Evolutionary conservation across 1,140 invertebrate species (phyloP), one percentile per base, ranked within the genome.

Genomic region (Zaprionus africanus): DNA sequence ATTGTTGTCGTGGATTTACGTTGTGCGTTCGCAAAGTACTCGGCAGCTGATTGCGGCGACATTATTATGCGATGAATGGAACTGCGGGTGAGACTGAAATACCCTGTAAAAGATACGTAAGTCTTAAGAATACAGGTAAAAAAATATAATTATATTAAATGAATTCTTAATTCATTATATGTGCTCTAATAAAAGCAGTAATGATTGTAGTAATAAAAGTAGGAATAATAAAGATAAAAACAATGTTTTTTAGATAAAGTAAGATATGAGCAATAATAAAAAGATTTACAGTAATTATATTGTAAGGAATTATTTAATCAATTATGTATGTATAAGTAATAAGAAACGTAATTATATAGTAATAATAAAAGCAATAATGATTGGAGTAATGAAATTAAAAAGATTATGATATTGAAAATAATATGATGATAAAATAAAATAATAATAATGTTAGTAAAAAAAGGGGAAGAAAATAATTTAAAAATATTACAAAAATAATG

Each of bases 31-130:
- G 67, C 63, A 51, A 49, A 66, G 38, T 51, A 63, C 67, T 73
- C 63, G 67, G 73, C 75, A 74, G 69, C 59, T 77, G 69, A 80
- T 78, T 80, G 75, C 64, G 64, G 60, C 65, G 60, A 68, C 78
- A 69, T 74, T 77, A 78, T 78, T 73, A 31, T 49, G 61, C 41
- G 41, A 73, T 51, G 61, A 76, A 66, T 38, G 66, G n/a, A 49
- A 13, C n/a, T 46, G 51, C 24, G 17, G 34, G 1, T n/a, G 15
- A 31, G 38, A n/a, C 17, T 13, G 0, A 6, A 53, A 74, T 68
- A 60, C 71, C 31, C 71, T 62, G 24, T 31, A 57, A 56, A 26
- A 26, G 26, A 28, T 2, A 11, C 4, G 4, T 17, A 31, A 31
- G 1, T 7, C 28, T 9, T 53, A 22, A 53, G 26, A 53, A 22